These are phyloP conservation scores for Otocyon megalotis DNA, from an alignment of 2,113 vertebrate species.

Conservation along the genomic window DNA sequence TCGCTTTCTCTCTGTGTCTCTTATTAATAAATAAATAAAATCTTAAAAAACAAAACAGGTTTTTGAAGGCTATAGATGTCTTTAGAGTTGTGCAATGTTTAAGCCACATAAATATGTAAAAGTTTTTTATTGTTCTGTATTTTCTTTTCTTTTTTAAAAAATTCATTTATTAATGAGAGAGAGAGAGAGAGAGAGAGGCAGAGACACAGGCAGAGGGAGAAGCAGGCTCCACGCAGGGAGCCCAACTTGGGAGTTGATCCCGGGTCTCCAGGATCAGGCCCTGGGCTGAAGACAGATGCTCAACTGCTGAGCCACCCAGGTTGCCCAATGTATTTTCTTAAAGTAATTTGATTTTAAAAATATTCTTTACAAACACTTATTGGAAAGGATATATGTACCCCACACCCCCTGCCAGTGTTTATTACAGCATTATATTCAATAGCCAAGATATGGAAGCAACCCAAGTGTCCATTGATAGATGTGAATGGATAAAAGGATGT, in stretches of 20 bases:
- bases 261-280: too few species aligned
- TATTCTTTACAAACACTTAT: neutral
- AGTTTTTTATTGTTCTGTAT: neutral
- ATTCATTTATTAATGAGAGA: too few species aligned
- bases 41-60: neutral
- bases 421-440: neutral
- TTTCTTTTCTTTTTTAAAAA: neutral
- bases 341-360: neutral
- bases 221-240: too few species aligned
- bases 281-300: too few species aligned
- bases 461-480: neutral
- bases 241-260: too few species aligned
- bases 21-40: too few species aligned
- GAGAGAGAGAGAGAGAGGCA: too few species aligned
- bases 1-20: too few species aligned
- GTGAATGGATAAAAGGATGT: neutral
- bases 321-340: neutral
- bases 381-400: neutral
- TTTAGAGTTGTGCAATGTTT: neutral
- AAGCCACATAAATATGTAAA: neutral
- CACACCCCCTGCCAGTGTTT: neutral
- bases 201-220: too few species aligned
- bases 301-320: too few species aligned
- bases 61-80: constrained; percentile 25
- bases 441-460: neutral